A percentile compares a stretch with the other conserved stretches of the same genome.
phyloP scores from a whole-genome alignment of 1,140 invertebrate genomes.

The Platyura marginata region DNA sequence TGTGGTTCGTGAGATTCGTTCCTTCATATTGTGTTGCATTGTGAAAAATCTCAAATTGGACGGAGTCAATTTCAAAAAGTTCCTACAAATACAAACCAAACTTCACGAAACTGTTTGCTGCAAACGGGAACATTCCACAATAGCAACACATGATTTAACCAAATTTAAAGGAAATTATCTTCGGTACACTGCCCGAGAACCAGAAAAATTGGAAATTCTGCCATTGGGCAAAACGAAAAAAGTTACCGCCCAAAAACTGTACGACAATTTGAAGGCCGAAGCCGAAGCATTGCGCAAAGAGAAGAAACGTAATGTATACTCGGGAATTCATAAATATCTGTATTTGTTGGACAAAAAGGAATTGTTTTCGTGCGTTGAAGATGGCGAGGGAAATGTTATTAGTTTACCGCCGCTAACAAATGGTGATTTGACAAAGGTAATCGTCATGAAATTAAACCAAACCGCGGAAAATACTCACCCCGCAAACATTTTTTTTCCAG shows the following conservation, averaged over 20 bases:
- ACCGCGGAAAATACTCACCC: too few relatives aligned
- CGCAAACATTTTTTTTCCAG: slow-evolving; percentile 16
- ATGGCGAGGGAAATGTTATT: slow-evolving; percentile 40
- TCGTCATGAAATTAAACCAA: too few relatives aligned
- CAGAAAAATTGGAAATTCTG: slow-evolving; percentile 37
- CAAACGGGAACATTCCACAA: slow-evolving; percentile 55
- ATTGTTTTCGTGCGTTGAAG: slow-evolving; percentile 48
- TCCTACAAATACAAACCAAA: slow-evolving; percentile 63
- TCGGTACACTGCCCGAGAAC: slow-evolving; percentile 41
- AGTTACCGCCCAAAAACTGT: slow-evolving; percentile 42
- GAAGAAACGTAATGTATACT: slow-evolving; percentile 60
- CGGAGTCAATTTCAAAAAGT: slow-evolving; percentile 48
- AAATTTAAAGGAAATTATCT: slow-evolving; percentile 39
- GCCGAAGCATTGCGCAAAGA: slow-evolving; percentile 55
- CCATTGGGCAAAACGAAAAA: slow-evolving; percentile 40
- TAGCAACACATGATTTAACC: slow-evolving; percentile 63
- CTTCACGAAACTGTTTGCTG: slow-evolving; percentile 62
- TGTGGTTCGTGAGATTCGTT: slow-evolving; percentile 37
- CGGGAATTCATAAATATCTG: slow-evolving; percentile 65
- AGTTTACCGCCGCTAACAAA: slow-evolving; percentile 75
- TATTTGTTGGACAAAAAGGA: slow-evolving; percentile 56
- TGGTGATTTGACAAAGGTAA: slow-evolving; percentile 55
- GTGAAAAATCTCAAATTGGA: slow-evolving; percentile 44
- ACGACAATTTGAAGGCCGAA: slow-evolving; percentile 46
- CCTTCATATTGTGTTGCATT: slow-evolving; percentile 54